Percentiles rank a stretch among this genome's conserved stretches.
Evolutionary conservation across 2,113 vertebrate species (phyloP).

Genomic region (Sylvia atricapilla): DNA sequence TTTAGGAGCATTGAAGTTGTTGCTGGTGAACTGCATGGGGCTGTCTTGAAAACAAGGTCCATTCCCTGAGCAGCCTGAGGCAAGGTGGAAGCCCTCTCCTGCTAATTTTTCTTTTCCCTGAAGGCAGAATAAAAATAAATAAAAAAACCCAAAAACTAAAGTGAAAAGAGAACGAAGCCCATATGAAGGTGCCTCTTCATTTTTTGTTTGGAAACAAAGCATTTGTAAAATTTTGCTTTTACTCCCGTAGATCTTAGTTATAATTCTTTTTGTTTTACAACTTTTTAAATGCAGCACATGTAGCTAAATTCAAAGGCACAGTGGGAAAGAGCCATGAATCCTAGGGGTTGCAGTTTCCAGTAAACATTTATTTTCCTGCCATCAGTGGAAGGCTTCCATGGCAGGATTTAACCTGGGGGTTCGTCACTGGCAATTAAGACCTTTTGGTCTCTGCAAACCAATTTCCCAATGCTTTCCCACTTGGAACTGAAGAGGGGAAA

Average conservation of each 20-base stretch:
- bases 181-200: not conserved
- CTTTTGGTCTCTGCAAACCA: not conserved
- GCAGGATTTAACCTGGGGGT: not conserved
- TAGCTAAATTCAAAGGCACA: conserved; percentile 50
- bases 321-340: conserved; percentile 25
- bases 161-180: conserved; percentile 31
- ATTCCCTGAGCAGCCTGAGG: not conserved
- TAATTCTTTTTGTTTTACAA: not conserved
- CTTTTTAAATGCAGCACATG: conserved; percentile 21
- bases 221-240: conserved; percentile 29
- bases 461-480: not conserved
- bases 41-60: not conserved
- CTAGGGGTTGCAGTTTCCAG: not conserved
- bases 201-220: not conserved
- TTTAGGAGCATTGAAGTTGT: conserved; percentile 29
- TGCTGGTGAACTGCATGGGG: conserved; percentile 7
- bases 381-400: not conserved
- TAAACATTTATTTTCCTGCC: not conserved
- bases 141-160: too few relatives aligned
- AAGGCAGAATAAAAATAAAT: conserved; percentile 3
- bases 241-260: conserved; percentile 17
- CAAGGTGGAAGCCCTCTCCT: not conserved
- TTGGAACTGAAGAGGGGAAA: not conserved
- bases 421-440: not conserved
- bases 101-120: not conserved